These are phyloP conservation scores for Stegana nigrithorax DNA, from an alignment of 2,888 invertebrate species.

Conservation along the genomic window DNA sequence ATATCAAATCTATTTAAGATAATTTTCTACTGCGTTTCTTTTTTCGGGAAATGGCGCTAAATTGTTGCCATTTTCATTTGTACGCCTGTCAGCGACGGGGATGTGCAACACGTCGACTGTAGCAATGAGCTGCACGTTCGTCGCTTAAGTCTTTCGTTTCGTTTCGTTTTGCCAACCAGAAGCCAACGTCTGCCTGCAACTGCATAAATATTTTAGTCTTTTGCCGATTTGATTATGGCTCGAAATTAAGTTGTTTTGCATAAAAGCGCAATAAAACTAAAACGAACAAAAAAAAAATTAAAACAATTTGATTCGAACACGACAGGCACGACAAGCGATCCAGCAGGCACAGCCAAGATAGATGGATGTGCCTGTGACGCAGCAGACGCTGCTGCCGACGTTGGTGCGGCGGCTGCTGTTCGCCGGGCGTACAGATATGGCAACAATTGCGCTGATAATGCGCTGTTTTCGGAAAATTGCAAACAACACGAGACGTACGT, in stretches of 20 bases:
- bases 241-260: slow-evolving; percentile 62
- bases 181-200: not conserved
- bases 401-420: slow-evolving; percentile 24
- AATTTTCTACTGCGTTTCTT: slow-evolving; percentile 52
- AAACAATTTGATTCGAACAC: slow-evolving; percentile 58
- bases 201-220: slow-evolving; percentile 45
- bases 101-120: not conserved
- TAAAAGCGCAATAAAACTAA: slow-evolving; percentile 59
- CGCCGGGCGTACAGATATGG: too few relatives aligned
- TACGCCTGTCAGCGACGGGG: not conserved
- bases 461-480: slow-evolving; percentile 44
- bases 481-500: slow-evolving; percentile 52
- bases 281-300: not conserved
- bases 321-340: slow-evolving; percentile 55
- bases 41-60: slow-evolving; percentile 46
- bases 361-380: slow-evolving; percentile 23
- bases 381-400: slow-evolving; percentile 50
- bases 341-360: not conserved
- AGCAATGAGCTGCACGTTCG: slow-evolving; percentile 36
- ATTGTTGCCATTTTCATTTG: slow-evolving; percentile 34
- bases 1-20: slow-evolving; percentile 59
- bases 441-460: slow-evolving; percentile 11
- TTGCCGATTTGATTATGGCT: slow-evolving; percentile 47
- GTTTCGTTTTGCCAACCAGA: slow-evolving; percentile 1
- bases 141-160: slow-evolving; percentile 51